Base-by-base conservation (phyloP, 2,797 vertebrate genomes). In the Orestias chungarensis region DNA sequence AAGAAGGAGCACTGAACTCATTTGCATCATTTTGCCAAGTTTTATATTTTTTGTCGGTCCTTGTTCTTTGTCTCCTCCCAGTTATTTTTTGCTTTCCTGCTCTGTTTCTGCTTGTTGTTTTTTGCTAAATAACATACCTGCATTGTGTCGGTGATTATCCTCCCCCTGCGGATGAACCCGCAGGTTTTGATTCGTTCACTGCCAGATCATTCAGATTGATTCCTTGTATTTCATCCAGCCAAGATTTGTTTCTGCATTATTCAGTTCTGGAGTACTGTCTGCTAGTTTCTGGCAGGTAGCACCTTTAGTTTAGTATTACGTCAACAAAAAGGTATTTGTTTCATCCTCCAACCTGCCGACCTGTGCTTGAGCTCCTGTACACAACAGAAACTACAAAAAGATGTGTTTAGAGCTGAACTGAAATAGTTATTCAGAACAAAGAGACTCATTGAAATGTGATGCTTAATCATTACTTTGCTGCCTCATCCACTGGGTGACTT, bases 161-260 rank as follows among this genome's bases (percentile, higher is more conserved):
- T 46, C 17, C 40, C 42, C 29, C 44, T 23, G 20, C 49, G 64
- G 23, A 62, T 47, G 35, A 66, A 67, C 20, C 12, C 4, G 12
- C 46, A 33, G 33, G 20, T 50, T 50, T 50, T 50, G 23, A 67
- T 67, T 50, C 38, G 65, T 25, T 50, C 65, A n/a, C 46, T 67
- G 31, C 12, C 44, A 50, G 23, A 25, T 50, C 65, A 25, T 50
- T 38, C 46, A 67, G 46, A 38, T 66, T 66, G 31, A 17, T 29
- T 67, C 31, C 31, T 50, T 38, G 23, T 38, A 35, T 50, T 38
- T 31, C 4, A 50, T 35, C 46, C 23, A 35, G 6, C 29, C 46
- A 3, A 25, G 46, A 31, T 67, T 38, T 50, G 33, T 50, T 38
- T 67, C 46, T 17, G 64, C 23, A 14, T 25, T 9, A n/a, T 67